phyloP scores from a whole-genome alignment of 1,140 invertebrate genomes.

The Yoshiicerus persimilis region DNA sequence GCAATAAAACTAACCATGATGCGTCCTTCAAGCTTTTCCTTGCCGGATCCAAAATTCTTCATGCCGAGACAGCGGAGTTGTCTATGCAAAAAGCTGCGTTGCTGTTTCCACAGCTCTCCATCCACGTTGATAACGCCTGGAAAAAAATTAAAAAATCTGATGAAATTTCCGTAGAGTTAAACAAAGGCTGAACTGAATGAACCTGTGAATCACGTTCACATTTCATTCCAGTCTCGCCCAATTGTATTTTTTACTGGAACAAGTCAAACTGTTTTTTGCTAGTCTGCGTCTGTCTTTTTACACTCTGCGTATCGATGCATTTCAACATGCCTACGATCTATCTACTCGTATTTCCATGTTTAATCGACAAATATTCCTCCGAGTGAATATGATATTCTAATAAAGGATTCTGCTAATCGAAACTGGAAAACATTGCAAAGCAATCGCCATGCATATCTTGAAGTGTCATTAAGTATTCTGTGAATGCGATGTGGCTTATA shows the following conservation, averaged over 20 bases:
- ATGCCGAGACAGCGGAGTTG: constrained; percentile 86
- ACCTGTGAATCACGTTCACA: background rate
- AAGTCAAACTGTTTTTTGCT: background rate
- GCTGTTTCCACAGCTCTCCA: constrained; percentile 88
- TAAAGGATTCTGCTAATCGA: no score
- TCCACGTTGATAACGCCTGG: constrained; percentile 88
- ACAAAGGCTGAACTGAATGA: background rate
- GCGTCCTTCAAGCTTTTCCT: constrained; percentile 77
- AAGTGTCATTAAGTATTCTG: no score
- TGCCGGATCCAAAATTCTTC: constrained; percentile 72
- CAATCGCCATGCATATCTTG: no score
- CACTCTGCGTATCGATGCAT: background rate
- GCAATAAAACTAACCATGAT: no score
- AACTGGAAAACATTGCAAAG: no score
- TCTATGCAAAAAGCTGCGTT: constrained; percentile 85
- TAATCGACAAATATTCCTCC: no score
- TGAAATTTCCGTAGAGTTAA: background rate
- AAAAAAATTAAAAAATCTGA: constrained; percentile 48
- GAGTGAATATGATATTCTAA: no score
- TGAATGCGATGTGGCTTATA: background rate
- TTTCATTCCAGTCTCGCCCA: background rate
- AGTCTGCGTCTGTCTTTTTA: background rate
- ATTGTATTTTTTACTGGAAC: background rate
- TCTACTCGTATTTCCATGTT: no score
- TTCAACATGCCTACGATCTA: no score